Base-by-base conservation (phyloP, 2,888 invertebrate genomes). In the Heteromyza rotundicornis region DNA sequence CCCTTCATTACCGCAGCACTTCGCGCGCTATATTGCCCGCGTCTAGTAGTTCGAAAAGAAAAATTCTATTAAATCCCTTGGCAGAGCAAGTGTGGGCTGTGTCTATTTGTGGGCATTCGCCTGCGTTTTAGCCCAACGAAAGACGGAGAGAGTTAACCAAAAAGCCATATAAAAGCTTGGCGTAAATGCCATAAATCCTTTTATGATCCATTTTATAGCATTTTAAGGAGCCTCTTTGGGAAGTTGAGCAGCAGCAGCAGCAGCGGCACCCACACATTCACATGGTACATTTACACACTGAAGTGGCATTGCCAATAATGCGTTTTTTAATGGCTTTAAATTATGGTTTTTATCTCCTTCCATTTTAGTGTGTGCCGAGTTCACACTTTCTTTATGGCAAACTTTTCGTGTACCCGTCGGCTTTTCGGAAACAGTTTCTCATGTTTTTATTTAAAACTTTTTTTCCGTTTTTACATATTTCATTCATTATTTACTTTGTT, bases 151-250 rank as follows among this genome's bases (percentile, higher is more conserved):
- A 63, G 64, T 70, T 74, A 76, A 74, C 71, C 67, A 73, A 75
- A 72, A 70, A 75, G 66, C 72, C 75, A 76, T 74, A 74, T 60
- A 65, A 68, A 68, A n/a, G 22, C 20, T 54, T 55, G n/a, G 40
- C 65, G 67, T 68, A 69, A 73, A 69, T 64, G 72, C 70, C 71
- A 81, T 81, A 81, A 81, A 81, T 81, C 79, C 77, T 73, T 80
- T 81, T 80, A 80, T 80, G 77, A 78, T 71, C 73, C 72, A 67
- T 68, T 74, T 78, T 78, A 80, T 79, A 75, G 76, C 68, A 68
- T 72, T 73, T 73, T 74, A 76, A 77, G 77, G 66, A 76, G 70
- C 64, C 63, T 63, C 47, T n/a, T 66, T 47, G 19, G 64, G 64
- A 62, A 64, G 64, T 62, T 16, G 60, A 47, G 14, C 47, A 17